Base-by-base conservation (phyloP, 2,113 vertebrate genomes). In the Stictonetta naevosa region DNA sequence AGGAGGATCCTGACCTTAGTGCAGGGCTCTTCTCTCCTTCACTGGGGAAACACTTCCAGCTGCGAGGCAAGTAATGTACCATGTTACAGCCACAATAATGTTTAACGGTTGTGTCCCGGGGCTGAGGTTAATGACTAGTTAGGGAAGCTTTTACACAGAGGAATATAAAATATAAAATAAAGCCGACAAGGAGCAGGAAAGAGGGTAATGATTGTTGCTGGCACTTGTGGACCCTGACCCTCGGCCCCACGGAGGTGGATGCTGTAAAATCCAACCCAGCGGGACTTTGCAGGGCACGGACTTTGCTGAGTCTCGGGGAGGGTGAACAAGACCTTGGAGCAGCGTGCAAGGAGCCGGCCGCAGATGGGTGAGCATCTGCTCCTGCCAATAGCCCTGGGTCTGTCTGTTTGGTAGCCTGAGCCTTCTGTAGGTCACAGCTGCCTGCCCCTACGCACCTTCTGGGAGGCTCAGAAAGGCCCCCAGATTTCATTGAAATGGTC, bases 51-150 rank as follows among this genome's bases (percentile, higher is more conserved):
- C 2, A 3, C 85, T 85, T 87, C 58, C 2, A 4, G 52, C 88
- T 92, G 81, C 0, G 6, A 86, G 69, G 62, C 63, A 90, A 96
- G 95, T 85, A 96, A 96, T 93, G 95, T 90, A 80, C 89, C 95
- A 77, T 95, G 67, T 95, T 96, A 97, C 85, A 89, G 90, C 91
- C 52, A 68, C 83, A 90, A 64, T 96, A 90, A 97, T 89, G 83
- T 95, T 92, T 93, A 90, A 97, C 64, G 85, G 88, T 84, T 90
- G 79, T 95, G 83, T 96, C 81, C 93, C 31, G 55, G 90, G 78
- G 76, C 85, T 95, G 91, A 74, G 95, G 96, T 96, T 95, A 97
- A 96, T 95, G 91, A 72, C 82, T 76, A 88, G 80, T 86, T 95
- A 86, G 88, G 80, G 64, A 92, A 91, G 83, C 82, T 93, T 93